These are phyloP conservation scores for Acanthopagrus latus DNA, from an alignment of 2,797 vertebrate genomes.

Conservation along the genomic window DNA sequence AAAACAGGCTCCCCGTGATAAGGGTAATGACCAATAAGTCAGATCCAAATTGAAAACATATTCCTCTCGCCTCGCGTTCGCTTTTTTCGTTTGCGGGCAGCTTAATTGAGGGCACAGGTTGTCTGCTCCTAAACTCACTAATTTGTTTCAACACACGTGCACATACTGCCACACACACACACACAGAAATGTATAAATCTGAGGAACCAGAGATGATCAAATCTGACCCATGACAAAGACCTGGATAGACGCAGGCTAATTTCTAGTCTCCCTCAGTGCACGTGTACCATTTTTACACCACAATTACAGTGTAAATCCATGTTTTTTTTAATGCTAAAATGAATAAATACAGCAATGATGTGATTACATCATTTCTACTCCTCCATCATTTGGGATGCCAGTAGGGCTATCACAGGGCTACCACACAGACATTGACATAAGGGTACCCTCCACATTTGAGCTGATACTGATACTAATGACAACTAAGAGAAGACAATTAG, in stretches of 20 bases:
- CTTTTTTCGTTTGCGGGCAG: conserved; percentile 22
- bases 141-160: background rate
- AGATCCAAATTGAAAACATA: conserved; percentile 47
- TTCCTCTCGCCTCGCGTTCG: conserved; percentile 22
- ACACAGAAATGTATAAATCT: background rate
- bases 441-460: too few relatives aligned
- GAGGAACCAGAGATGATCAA: background rate
- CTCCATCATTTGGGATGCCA: too few relatives aligned
- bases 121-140: conserved; percentile 11
- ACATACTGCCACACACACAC: background rate
- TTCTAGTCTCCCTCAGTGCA: background rate
- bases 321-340: too few relatives aligned
- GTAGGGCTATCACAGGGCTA: too few relatives aligned
- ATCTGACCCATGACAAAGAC: background rate
- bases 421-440: too few relatives aligned
- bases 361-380: too few relatives aligned
- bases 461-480: too few relatives aligned
- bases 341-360: too few relatives aligned
- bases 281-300: too few relatives aligned
- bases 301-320: too few relatives aligned
- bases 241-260: conserved; percentile 1
- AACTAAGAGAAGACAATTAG: too few relatives aligned
- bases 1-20: conserved; percentile 42
- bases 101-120: conserved; percentile 50
- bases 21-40: conserved; percentile 42